Percentiles rank a stretch among this genome's conserved stretches.
These are phyloP conservation scores for Torymus texanus DNA, from an alignment of 2,888 invertebrate genomes.

Conservation along the genomic window DNA sequence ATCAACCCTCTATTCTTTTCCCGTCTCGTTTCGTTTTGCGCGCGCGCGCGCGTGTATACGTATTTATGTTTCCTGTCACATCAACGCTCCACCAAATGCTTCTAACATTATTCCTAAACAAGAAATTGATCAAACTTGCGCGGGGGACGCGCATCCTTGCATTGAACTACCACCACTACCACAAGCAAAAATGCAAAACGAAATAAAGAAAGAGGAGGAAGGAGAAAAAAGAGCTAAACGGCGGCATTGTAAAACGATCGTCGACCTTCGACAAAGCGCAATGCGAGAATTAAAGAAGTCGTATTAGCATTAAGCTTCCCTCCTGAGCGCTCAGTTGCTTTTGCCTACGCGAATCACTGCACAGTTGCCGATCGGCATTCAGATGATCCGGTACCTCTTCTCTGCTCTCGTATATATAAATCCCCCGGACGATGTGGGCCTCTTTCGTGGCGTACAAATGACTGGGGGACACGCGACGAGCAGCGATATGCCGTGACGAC, in stretches of 20 bases:
- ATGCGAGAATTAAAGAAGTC: background rate
- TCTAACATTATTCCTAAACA: slow-evolving; percentile 27
- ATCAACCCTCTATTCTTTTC: background rate
- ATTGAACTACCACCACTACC: background rate
- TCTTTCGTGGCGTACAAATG: slow-evolving; percentile 7
- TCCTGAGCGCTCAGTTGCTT: no score
- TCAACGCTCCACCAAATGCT: background rate
- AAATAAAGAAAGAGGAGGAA: background rate
- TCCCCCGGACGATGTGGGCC: no score
- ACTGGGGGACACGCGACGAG: slow-evolving; percentile 33
- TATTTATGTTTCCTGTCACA: slow-evolving; percentile 32
- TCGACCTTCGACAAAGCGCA: background rate
- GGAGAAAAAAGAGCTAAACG: background rate
- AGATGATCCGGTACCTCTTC: no score
- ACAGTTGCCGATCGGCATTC: no score
- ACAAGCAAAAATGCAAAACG: background rate
- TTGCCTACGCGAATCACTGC: no score
- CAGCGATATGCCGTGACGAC: slow-evolving; percentile 8
- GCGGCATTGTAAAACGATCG: background rate
- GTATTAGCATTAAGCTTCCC: no score
- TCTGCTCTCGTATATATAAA: no score
- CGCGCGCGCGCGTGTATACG: no score
- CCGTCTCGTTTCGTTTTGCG: background rate
- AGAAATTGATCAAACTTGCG: slow-evolving; percentile 53
- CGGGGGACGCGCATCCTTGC: slow-evolving; percentile 42